Base-by-base conservation (phyloP, 2,888 invertebrate genomes). In the Philereme vetulata region DNA sequence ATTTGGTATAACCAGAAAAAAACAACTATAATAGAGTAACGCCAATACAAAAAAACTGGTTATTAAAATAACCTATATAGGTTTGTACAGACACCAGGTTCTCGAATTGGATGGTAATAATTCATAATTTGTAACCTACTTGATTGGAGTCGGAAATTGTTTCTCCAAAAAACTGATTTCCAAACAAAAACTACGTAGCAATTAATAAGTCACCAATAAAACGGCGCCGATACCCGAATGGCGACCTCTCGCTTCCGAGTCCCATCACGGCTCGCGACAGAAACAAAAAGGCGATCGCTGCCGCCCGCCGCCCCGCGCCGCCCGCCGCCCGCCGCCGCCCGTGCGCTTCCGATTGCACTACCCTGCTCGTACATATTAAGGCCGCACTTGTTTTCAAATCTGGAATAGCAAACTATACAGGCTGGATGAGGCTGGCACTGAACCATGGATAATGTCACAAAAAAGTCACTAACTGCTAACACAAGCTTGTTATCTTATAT, bases 321-420 rank as follows among this genome's bases (percentile, higher is more conserved):
- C 4, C 84, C 84, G 84, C 84, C 10, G 1, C 42, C 82, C 32
- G 48, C 56, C 43, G 51, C 51, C 21, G 21, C 4, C 84, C 84
- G 84, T 83, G 82, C 81, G 81, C 86, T 88, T 90, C 90, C 91
- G 90, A 90, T 88, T 91, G 89, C 86, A 82, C 76, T 86, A 88
- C 51, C 42, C 36, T 62, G 51, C 10, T 33, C 51, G 47, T 58
- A 43, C 51, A 62, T 33, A 56, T 8, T 56, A 50, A 4, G 33
- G 4, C 9, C 34, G 8, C 8, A 52, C n/a, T 5, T 46, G 9
- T n/a, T 9, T 21, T 21, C 44, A 21, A 21, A 21, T 36, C 1
- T 36, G 36, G 36, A 8, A 8, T 36, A 36, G 8, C 21, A 21
- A 21, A 21, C 21, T 21, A n/a, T n/a, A n/a, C n/a, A n/a, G n/a